Base-by-base conservation (phyloP, 2,113 vertebrate genomes). In the Murina feae region DNA sequence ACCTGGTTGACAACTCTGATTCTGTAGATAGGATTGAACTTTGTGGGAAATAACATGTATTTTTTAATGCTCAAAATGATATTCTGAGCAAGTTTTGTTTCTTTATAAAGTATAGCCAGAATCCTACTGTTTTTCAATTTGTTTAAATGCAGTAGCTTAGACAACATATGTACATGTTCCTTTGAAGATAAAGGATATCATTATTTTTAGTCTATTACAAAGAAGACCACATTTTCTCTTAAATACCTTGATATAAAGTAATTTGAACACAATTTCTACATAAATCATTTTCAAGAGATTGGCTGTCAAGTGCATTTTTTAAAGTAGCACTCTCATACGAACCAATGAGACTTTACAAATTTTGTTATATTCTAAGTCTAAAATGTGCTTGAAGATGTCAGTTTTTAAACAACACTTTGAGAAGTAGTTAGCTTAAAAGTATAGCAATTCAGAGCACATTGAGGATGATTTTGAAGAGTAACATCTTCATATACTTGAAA, bases 341-440 rank as follows among this genome's bases (percentile, higher is more conserved):
- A 96, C 94, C 96, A 96, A 93, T 97, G 92, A 98, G 95, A 98
- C 96, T 97, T 97, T 92, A 96, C 90, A 98, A 97, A 98, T 98
- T 97, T 95, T 97, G 97, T 97, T 97, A 97, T 96, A 96, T 96
- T 97, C 95, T 94, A 81, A 97, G 91, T 0, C 5, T 97, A 97
- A 97, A 98, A 97, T 97, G 96, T 96, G 97, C 97, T 98, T 98
- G 97, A 97, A 98, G 96, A 98, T 98, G 98, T 98, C 98, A 97
- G 94, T 97, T 98, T 98, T 98, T 97, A 98, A 98, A 97, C 97
- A 97, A 96, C 97, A 94, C 96, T 98, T 98, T 98, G 97, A 98
- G 97, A 97, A 97, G 98, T 95, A 98, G 98, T 98, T 98, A 98
- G 96, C 97, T 98, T 98, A 97, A 98, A 98, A 98, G 97, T 98